Evolutionary conservation across 2,797 vertebrate genomes (phyloP), one percentile per base, ranked within the genome.

Genomic region (Pempheris klunzingeri): DNA sequence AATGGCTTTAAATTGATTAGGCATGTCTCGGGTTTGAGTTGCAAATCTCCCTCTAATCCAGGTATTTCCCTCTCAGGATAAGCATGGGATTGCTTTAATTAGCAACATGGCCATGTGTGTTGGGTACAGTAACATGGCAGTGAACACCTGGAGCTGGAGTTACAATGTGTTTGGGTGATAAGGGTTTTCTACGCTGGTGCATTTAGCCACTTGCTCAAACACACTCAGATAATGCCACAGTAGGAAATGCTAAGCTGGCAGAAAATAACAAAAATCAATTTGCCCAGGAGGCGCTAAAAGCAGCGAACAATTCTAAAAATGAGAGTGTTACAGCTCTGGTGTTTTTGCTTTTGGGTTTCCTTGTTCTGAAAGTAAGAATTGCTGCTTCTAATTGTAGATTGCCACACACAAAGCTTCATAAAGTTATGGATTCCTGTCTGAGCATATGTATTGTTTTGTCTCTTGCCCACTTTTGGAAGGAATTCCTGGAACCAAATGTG

Each of bases 21-120:
- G 74, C 86, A 86, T 90, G 89, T 92, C 86, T 92, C 77, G 77
- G 89, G 86, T 92, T 93, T 92, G 89, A 92, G 86, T 90, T 90
- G 86, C 87, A 94, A 94, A 94, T 93, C 91, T 94, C 91, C 76
- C 80, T 77, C 78, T 94, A 94, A 94, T 94, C 93, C 93, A 94
- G 90, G 89, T 92, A 91, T 92, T 91, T 82, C 77, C 88, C 88
- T 88, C 82, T 83, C 83, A 88, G 93, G 88, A 92, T 92, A 90
- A 95, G 86, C 88, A 82, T 52, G 70, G 89, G 87, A 93, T 94
- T 92, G 91, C 86, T 90, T 92, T 93, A 94, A 94, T 95, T 94
- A 94, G 90, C 88, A 86, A 71, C 85, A 75, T 61, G 70, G 80
- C 75, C 69, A 71, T 79, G 90, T 84, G 81, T 72, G 80, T 81